phyloP scores from a whole-genome alignment of 2,113 vertebrate genomes.

The Sebastes fasciatus region DNA sequence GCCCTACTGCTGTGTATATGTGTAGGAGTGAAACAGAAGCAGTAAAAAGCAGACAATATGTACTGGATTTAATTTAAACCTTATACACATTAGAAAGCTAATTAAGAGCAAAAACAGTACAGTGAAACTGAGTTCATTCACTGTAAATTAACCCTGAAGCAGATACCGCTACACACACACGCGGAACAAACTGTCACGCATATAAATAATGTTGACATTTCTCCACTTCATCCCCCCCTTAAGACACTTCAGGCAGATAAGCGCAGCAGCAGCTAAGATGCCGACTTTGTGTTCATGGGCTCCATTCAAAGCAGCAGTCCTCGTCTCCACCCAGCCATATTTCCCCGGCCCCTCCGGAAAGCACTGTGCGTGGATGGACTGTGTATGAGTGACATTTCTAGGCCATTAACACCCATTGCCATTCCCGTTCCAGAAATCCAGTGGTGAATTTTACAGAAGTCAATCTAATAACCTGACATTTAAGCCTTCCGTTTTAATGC shows the following conservation, averaged over 20 bases:
- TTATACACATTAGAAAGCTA: conserved; percentile 14
- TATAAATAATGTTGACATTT: conserved; percentile 34
- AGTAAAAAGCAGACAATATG: neutral
- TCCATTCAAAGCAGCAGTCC: conserved; percentile 31
- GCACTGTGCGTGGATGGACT: conserved; percentile 31
- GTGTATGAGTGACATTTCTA: conserved; percentile 72
- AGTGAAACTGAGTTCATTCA: conserved; percentile 23
- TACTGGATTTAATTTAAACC: neutral
- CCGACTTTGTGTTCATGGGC: conserved; percentile 41
- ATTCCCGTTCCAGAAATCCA: conserved; percentile 21
- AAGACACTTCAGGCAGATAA: conserved; percentile 43
- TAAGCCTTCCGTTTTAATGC: conserved; percentile 53
- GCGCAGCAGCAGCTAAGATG: conserved; percentile 29
- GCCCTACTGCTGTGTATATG: neutral
- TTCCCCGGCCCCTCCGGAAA: conserved; percentile 31
- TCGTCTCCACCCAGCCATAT: conserved; percentile 25
- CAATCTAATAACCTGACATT: conserved; percentile 69
- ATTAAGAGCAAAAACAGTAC: conserved; percentile 11
- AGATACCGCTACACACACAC: neutral
- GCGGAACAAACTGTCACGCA: conserved; percentile 2
- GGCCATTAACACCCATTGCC: conserved; percentile 59
- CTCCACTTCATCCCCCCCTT: conserved; percentile 1
- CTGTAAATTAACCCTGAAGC: conserved; percentile 2
- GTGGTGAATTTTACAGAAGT: conserved; percentile 59
- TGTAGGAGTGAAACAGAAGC: neutral